Conservation (phyloP, 2,113 vertebrate genomes). For the Antechinus flavipes region DNA sequence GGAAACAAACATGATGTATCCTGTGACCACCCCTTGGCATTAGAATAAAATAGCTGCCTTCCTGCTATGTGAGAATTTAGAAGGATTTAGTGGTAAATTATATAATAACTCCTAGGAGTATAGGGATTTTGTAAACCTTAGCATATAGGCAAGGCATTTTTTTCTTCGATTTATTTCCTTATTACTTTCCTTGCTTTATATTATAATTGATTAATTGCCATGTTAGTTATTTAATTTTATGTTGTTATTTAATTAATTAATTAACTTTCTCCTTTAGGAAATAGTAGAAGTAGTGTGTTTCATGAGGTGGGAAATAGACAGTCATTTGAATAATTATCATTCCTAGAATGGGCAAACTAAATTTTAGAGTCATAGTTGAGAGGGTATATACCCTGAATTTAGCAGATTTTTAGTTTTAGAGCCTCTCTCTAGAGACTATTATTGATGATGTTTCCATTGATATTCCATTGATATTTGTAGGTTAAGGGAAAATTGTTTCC, state of each 20-base stretch:
- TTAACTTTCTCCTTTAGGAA: neutral
- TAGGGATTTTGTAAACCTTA: neutral
- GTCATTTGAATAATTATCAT: neutral
- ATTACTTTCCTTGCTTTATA: too few relatives aligned
- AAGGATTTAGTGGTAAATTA: neutral
- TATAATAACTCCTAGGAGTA: neutral
- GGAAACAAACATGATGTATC: neutral
- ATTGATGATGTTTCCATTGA: neutral
- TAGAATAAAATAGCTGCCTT: neutral
- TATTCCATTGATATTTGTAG: neutral
- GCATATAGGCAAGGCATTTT: neutral
- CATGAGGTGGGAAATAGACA: neutral
- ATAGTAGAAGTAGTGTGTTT: neutral
- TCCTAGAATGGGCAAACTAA: neutral
- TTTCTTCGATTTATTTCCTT: neutral
- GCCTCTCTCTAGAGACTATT: too few relatives aligned
- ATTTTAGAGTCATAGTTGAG: neutral
- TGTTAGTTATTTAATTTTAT: neutral
- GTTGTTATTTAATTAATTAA: neutral
- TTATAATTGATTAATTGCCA: too few relatives aligned
- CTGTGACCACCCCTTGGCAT: neutral
- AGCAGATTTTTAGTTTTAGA: neutral
- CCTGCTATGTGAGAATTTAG: neutral
- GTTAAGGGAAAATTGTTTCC: neutral
- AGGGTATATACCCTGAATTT: neutral